A percentile compares a stretch with the other conserved stretches of the same genome.
phyloP scores from a whole-genome alignment of 2,797 vertebrate species.

The Falco cherrug region DNA sequence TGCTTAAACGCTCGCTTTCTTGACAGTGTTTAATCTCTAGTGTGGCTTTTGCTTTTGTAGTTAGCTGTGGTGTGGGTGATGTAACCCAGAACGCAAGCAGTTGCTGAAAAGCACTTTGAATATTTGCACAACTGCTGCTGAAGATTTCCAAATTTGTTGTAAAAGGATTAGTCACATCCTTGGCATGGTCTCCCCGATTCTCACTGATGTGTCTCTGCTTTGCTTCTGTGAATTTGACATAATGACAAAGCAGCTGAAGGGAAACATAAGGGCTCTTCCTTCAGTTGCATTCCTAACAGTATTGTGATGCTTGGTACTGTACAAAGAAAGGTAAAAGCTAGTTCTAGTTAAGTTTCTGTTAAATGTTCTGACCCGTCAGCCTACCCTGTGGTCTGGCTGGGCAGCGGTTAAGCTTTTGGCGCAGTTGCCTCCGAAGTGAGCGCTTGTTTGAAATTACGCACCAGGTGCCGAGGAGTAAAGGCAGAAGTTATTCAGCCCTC shows the following conservation, averaged over 20 bases:
- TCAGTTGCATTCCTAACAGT: background rate
- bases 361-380: background rate
- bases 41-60: background rate
- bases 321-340: background rate
- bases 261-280: background rate
- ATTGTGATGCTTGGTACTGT: background rate
- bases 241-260: background rate
- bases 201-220: background rate
- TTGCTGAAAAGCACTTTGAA: background rate
- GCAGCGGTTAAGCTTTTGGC: background rate
- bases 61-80: background rate
- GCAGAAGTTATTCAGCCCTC: background rate
- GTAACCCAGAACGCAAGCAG: background rate
- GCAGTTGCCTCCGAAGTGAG: background rate
- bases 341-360: background rate
- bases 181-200: background rate
- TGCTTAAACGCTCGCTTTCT: background rate
- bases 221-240: background rate
- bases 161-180: background rate
- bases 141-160: background rate
- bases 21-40: background rate
- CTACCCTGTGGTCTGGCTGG: background rate
- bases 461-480: slow-evolving; percentile 16
- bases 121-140: background rate
- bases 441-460: background rate